These are phyloP conservation scores for Neopelma chrysocephalum DNA, from an alignment of 2,797 vertebrate genomes.

Conservation along the genomic window DNA sequence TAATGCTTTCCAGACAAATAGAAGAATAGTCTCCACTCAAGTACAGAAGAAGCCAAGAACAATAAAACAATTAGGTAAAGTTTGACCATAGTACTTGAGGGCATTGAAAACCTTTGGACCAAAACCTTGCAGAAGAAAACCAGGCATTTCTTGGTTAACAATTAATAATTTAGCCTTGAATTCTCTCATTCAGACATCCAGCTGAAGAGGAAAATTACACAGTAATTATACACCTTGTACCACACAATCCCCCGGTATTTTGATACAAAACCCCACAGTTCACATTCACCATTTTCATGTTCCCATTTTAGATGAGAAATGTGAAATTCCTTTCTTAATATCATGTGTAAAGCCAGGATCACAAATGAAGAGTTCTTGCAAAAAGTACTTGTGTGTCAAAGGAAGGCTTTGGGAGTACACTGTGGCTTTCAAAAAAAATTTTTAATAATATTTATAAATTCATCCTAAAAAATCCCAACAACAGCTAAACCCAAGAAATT, in stretches of 20 bases:
- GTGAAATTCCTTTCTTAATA: not conserved
- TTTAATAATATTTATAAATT: not conserved
- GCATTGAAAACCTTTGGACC: constrained; percentile 48
- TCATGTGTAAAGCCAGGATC: not conserved
- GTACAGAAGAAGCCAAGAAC: constrained; percentile 9
- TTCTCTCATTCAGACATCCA: not conserved
- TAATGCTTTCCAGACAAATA: constrained; percentile 15
- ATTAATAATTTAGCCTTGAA: constrained; percentile 40
- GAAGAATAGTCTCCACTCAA: not conserved
- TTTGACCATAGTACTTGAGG: constrained; percentile 29
- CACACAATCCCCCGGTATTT: not conserved
- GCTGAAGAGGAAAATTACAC: not conserved
- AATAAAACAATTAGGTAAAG: constrained; percentile 40
- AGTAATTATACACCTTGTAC: not conserved
- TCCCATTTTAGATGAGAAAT: not conserved
- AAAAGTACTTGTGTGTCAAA: not conserved
- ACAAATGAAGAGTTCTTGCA: not conserved
- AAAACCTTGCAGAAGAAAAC: constrained; percentile 39
- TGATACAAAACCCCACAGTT: not conserved
- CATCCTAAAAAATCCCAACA: not conserved
- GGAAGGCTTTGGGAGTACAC: not conserved
- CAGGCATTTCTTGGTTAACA: constrained; percentile 36
- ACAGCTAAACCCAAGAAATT: not conserved
- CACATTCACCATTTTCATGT: not conserved
- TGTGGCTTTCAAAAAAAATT: not conserved